Evolutionary conservation across 2,888 invertebrate genomes (phyloP).

Genomic region (Dioctria rufipes): DNA sequence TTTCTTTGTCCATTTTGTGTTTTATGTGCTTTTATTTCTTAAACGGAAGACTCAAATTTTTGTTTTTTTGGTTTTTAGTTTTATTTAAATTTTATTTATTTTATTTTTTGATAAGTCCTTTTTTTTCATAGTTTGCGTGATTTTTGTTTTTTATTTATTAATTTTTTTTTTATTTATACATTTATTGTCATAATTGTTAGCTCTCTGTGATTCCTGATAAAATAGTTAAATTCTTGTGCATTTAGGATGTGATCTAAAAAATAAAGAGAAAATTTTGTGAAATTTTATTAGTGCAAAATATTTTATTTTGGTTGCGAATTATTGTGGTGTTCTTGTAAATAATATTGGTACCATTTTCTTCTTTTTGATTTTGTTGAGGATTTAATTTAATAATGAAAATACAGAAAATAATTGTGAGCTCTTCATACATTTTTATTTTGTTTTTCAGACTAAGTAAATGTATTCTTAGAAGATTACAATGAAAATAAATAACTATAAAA

Average conservation of each 20-base stretch:
- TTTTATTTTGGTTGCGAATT: slow-evolving; percentile 4
- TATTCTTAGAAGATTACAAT: too few relatives aligned
- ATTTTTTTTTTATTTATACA: slow-evolving; percentile 16
- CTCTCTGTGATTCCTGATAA: slow-evolving; percentile 14
- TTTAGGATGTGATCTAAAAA: slow-evolving; percentile 42
- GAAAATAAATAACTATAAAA: too few relatives aligned
- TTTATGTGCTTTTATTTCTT: slow-evolving; percentile 28
- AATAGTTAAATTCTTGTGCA: slow-evolving; percentile 37
- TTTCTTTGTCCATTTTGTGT: slow-evolving; percentile 55
- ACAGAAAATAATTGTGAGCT: too few relatives aligned
- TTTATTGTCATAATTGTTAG: slow-evolving; percentile 49
- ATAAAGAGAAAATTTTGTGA: slow-evolving; percentile 9
- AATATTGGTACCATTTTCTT: slow-evolving; percentile 27
- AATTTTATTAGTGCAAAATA: slow-evolving; percentile 22
- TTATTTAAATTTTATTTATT: not conserved
- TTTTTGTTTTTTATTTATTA: slow-evolving; percentile 27
- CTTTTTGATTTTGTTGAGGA: not conserved
- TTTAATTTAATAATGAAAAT: too few relatives aligned
- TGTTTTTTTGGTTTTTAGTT: too few relatives aligned
- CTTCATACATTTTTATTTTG: too few relatives aligned
- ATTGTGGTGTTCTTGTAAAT: too few relatives aligned
- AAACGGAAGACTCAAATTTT: slow-evolving; percentile 38
- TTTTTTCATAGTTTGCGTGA: too few relatives aligned
- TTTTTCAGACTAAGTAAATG: too few relatives aligned
- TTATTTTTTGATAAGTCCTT: too few relatives aligned